Evolutionary conservation across 23 tunicate species (phyloP).

Genomic region (Oikopleura dioica): DNA sequence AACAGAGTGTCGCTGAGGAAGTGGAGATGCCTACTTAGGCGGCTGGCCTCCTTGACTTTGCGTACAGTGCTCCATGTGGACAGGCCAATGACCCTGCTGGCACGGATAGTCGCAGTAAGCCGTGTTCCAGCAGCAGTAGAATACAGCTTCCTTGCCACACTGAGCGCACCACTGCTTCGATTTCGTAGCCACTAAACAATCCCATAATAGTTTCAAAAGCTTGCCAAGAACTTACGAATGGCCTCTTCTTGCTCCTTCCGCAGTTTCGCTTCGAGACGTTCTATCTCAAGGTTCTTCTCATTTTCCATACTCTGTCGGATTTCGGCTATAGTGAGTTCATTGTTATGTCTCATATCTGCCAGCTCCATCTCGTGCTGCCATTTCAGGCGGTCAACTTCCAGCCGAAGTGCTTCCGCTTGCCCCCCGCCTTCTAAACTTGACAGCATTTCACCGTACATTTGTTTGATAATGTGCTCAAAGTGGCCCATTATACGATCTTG

Average conservation of each 20-base stretch:
- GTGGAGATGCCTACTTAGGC: no score
- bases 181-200: slow-evolving; percentile 40
- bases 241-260: slow-evolving; percentile 43
- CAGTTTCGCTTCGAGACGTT: slow-evolving; percentile 29
- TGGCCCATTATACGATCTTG: neutral
- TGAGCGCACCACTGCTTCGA: slow-evolving; percentile 95
- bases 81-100: slow-evolving; percentile 92
- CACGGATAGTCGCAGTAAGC: slow-evolving; percentile 92
- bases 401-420: slow-evolving; percentile 26
- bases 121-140: slow-evolving; percentile 99
- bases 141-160: slow-evolving; percentile 71
- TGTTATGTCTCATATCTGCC: slow-evolving; percentile 75
- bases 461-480: slow-evolving; percentile 29
- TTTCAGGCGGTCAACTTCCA: slow-evolving; percentile 41
- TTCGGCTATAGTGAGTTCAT: slow-evolving; percentile 71
- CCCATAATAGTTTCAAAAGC: no score
- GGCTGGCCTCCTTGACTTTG: slow-evolving; percentile 50
- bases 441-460: slow-evolving; percentile 73
- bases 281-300: slow-evolving; percentile 43
- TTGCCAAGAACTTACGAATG: slow-evolving; percentile 14
- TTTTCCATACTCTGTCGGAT: slow-evolving; percentile 80
- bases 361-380: slow-evolving; percentile 74
- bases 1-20: no score
- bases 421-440: slow-evolving; percentile 18
- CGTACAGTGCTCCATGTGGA: slow-evolving; percentile 60